Conservation (phyloP, 2,888 invertebrate species). For the Meiosimyza decipiens region DNA sequence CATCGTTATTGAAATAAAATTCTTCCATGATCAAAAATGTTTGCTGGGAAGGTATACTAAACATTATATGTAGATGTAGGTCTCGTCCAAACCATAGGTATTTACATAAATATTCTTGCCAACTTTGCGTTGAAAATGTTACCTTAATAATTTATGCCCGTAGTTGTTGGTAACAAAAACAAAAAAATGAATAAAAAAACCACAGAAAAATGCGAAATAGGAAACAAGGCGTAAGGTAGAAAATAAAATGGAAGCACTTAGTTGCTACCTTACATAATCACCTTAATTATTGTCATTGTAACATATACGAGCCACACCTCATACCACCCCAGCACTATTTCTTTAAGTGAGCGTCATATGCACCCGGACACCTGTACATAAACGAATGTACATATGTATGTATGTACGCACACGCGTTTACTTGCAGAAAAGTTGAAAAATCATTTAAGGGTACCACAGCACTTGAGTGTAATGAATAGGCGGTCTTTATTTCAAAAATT, state of each 20-base stretch:
- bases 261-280: conserved; percentile 56
- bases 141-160: conserved; percentile 57
- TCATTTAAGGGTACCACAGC: conserved; percentile 37
- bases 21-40: too few relatives aligned
- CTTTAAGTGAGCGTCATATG: not conserved
- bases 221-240: not conserved
- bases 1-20: too few relatives aligned
- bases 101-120: too few relatives aligned
- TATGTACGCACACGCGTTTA: conserved; percentile 15
- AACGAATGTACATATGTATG: not conserved
- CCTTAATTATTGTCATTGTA: conserved; percentile 58
- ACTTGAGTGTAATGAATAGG: conserved; percentile 33
- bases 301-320: conserved; percentile 17
- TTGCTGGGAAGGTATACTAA: too few relatives aligned
- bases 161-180: conserved; percentile 51
- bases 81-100: too few relatives aligned
- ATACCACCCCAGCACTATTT: not conserved
- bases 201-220: not conserved
- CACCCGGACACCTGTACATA: not conserved
- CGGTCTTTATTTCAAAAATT: too few relatives aligned
- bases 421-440: conserved; percentile 13
- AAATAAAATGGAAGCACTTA: conserved; percentile 34
- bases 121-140: conserved; percentile 40
- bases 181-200: not conserved
- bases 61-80: too few relatives aligned